A percentile compares a stretch with the other conserved stretches of the same genome.
phyloP scores from a whole-genome alignment of 2,888 invertebrate species.

The Formica aserva region DNA sequence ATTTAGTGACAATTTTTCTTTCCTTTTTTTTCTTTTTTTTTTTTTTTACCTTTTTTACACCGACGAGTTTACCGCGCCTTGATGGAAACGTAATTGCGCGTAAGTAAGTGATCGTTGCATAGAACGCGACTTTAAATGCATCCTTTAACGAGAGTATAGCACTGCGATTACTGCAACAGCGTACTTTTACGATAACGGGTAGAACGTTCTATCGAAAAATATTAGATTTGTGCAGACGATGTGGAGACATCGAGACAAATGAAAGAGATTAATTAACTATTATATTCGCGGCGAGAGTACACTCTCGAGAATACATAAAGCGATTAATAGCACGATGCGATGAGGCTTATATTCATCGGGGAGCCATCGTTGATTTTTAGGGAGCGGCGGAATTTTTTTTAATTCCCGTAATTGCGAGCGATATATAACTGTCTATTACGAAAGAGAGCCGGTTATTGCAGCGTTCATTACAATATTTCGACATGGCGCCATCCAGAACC shows the following conservation, averaged over 20 bases:
- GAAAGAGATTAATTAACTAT: slow-evolving; percentile 54
- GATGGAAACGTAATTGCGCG: slow-evolving; percentile 24
- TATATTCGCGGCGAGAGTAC: neutral
- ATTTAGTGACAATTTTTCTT: slow-evolving; percentile 47
- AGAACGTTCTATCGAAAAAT: neutral
- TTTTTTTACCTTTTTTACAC: neutral
- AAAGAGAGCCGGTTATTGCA: slow-evolving; percentile 43
- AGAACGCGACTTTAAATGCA: neutral
- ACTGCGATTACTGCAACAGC: neutral
- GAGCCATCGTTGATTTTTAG: slow-evolving; percentile 45
- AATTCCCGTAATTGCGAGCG: slow-evolving; percentile 58
- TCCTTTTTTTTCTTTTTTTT: neutral
- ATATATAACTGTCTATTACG: slow-evolving; percentile 18
- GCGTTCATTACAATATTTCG: slow-evolving; percentile 63
- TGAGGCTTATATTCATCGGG: slow-evolving; percentile 37
- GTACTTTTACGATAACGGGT: neutral
- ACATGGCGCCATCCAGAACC: slow-evolving; percentile 39
- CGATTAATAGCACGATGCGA: slow-evolving; percentile 8
- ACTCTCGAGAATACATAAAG: slow-evolving; percentile 1
- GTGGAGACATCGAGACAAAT: slow-evolving; percentile 37
- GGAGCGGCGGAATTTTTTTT: slow-evolving; percentile 52
- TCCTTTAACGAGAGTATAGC: neutral
- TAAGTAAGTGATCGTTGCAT: slow-evolving; percentile 22
- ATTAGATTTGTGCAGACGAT: neutral
- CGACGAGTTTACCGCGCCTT: neutral